Evolutionary conservation across 2,797 vertebrate species (phyloP), one percentile per base, ranked within the genome.

Genomic region (Telmatherina bonti): DNA sequence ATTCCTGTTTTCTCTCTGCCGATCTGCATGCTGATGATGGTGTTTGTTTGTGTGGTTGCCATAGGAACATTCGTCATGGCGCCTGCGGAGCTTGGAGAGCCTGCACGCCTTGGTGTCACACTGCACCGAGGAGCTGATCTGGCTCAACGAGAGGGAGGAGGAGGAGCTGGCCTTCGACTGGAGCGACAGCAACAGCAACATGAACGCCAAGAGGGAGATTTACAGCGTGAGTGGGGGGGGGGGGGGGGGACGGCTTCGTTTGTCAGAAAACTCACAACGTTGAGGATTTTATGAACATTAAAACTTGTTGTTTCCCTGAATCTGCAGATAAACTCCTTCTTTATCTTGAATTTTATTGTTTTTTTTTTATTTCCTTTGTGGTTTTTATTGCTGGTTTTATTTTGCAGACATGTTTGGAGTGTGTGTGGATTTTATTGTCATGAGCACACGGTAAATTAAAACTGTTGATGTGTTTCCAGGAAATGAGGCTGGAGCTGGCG

Each of bases 81-180:
- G 97, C 68, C 94, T 98, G 88, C 94, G 93, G 43, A 96, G 97
- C 88, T 92, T 99, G 70, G 96, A 97, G 91, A 98, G 96, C 87
- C 88, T 99, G 76, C 96, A 97, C 0, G 92, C 92, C 1, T 98
- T 99, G 43, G 97, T 99, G 89, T 96, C 95, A 6, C 94, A 92
- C 65, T 97, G 97, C 89, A 99, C 98, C 0, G 93, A 97, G 38
- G 97, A 99, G 91, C 95, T 99, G 80, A 99, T 99, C 76, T 99
- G 98, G 97, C 94, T 99, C 81, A 99, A 99, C 22, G 97, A 98
- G 93, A 95, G 96, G 80, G 98, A 99, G 90, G 98, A 99, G 88
- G 97, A 99, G 85, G 98, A 99, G 61, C 93, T 99, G 53, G 96
- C 97, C 55, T 99, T 93, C 7, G 98, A 99, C 92, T 99, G 97